Evolutionary conservation across 2,797 vertebrate genomes (phyloP), one percentile per base, ranked within the genome.

Genomic region (Poliocrania exsul): DNA sequence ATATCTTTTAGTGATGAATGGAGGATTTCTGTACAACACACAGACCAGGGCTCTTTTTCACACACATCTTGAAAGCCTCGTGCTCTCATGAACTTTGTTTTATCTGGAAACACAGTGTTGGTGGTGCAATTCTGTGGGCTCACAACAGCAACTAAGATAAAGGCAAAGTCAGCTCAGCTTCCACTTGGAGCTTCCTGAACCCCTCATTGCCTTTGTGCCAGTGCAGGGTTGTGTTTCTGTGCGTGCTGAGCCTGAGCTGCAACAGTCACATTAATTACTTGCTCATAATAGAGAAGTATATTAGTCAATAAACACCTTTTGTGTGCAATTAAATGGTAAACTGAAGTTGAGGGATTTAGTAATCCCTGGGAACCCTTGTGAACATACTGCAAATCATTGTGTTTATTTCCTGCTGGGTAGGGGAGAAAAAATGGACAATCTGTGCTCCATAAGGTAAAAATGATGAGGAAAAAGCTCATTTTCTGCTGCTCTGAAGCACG

Each of bases 251-350:
- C 42, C 29, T 10, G 47, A 28, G 33, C 64, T 86, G 80, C 66
- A 70, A 46, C 2, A 92, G 33, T 62, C 75, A 53, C 12, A 4
- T 74, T 92, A 90, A 95, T 90, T 93, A 93, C 91, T 91, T 88
- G 60, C 88, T 91, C 64, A 26, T 92, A 89, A 58, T 44, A 61
- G 35, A 69, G 42, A n/a, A 86, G 24, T 65, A 46, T 56, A 42
- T 81, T 84, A 75, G 86, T 89, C 86, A 92, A 90, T 90, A 94
- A 93, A 84, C 57, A 56, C 50, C 37, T 82, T 80, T 69, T 53
- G 37, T 54, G 33, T 60, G 56, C 83, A 80, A 87, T 93, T 96
- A 85, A 88, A 87, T 23, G 72, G 53, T 42, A 96, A 92, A 91
- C 56, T 40, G 53, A 92, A 61, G 42, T 46, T 51, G 57, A 83